Base-by-base conservation (phyloP, 1,140 invertebrate genomes). In the Fopius arisanus region DNA sequence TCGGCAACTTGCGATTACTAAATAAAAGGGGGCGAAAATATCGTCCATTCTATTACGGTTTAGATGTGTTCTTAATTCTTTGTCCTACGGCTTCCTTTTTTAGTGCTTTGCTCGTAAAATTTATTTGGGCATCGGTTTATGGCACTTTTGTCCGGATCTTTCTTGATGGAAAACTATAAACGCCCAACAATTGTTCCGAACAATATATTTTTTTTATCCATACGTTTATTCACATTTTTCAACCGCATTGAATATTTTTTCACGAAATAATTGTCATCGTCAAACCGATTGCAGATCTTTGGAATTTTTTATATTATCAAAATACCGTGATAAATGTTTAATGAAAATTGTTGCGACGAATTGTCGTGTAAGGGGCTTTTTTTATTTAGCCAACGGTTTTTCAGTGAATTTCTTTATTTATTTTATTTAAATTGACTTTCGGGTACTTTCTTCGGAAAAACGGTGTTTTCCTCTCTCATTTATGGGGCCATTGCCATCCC, bases 401-500 rank as follows among this genome's bases (percentile, higher is more conserved):
- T 48, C 5, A 16, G 4, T n/a, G 43, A 7, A 16, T 48, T 48
- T 48, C 16, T 14, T 48, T 48, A 16, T 2, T 14, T 26, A 23
- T 59, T 59, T 59, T 26, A 59, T 59, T 21, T 26, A 59, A n/a
- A 28, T 59, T 26, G 23, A 10, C 23, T 26, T 12, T 26, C 12
- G 3, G 10, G 33, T 26, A 70, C 14, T 63, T 26, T 63, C 26
- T 26, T 48, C 23, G 41, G 67, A 48, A 59, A 59, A 59, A 26
- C 62, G 59, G 66, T 66, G 43, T 68, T 68, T 73, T 51, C 72
- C 21, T 68, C 59, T 67, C 54, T 66, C 72, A 48, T 73, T 73
- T 73, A 73, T 73, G 72, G 72, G 72, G 66, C 67, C 66, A 73
- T 73, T 73, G 72, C 66, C 72, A 54, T 33, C 43, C 72, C 72